Evolutionary conservation across 35 echinoderm and acorn worm genomes (phyloP).

Genomic region (Diadema setosum): DNA sequence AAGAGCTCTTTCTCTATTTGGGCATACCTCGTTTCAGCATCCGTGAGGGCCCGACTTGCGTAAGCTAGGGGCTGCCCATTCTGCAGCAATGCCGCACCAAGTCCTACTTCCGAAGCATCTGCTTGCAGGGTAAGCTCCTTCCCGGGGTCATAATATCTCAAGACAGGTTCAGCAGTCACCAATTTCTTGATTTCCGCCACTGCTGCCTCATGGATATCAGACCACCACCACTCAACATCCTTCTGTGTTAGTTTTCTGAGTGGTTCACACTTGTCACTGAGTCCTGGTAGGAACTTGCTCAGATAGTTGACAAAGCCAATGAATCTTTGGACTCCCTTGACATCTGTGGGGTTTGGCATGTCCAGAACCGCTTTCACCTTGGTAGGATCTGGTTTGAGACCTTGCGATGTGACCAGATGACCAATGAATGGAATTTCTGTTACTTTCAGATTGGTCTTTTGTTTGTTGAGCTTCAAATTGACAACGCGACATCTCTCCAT

Average conservation of each 20-base stretch:
- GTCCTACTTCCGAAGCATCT: slow-evolving; percentile 31
- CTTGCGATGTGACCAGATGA: not conserved
- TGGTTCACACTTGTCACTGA: not conserved
- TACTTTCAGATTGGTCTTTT: not conserved
- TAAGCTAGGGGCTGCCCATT: slow-evolving; percentile 52
- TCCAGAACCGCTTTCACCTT: slow-evolving; percentile 7
- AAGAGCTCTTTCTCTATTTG: slow-evolving; percentile 60
- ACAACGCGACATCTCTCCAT: not conserved
- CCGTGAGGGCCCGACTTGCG: slow-evolving; percentile 46
- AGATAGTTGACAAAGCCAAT: slow-evolving; percentile 38
- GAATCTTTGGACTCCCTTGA: not conserved
- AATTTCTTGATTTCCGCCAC: slow-evolving; percentile 9
- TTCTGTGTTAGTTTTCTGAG: slow-evolving; percentile 22
- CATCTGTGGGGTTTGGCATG: slow-evolving; percentile 20
- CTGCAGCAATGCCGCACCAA: slow-evolving; percentile 45
- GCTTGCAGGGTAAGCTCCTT: slow-evolving; percentile 30
- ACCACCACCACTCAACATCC: not conserved
- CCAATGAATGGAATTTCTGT: not conserved
- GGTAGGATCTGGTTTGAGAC: slow-evolving; percentile 1
- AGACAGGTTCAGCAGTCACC: not conserved
- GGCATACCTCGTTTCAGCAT: slow-evolving; percentile 45
- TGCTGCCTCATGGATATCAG: not conserved
- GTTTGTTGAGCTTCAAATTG: not conserved
- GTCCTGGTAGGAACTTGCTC: slow-evolving; percentile 30
- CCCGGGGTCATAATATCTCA: slow-evolving; percentile 13